Conservation (phyloP, 2,797 vertebrate species). For the Jordanella pulchra region DNA sequence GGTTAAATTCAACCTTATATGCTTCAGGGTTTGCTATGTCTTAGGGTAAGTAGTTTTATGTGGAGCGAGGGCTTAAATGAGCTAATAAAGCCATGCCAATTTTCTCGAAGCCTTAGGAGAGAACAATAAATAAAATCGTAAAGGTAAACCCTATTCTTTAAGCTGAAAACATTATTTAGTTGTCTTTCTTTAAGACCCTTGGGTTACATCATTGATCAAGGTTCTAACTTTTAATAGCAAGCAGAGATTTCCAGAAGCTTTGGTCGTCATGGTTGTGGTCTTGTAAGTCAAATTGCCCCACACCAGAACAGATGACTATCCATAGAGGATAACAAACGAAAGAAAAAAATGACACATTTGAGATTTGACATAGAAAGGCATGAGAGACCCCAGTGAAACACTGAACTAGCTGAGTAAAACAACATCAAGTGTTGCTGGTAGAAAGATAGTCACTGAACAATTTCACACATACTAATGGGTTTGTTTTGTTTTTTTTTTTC, state of each 20-base stretch:
- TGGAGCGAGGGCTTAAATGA: conserved; percentile 32
- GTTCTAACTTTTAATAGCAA: conserved; percentile 65
- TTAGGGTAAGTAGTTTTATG: conserved; percentile 36
- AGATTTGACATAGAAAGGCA: conserved; percentile 15
- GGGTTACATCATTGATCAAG: conserved; percentile 55
- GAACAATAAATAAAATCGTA: conserved; percentile 60
- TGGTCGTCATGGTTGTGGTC: conserved; percentile 28
- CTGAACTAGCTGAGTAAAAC: conserved; percentile 9
- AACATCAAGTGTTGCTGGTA: conserved; percentile 2
- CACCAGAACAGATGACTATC: conserved; percentile 36
- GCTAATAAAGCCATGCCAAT: conserved; percentile 48
- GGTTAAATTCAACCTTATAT: conserved; percentile 52
- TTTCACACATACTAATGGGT: not conserved
- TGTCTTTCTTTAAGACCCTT: conserved; percentile 39
- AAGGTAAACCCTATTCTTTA: conserved; percentile 54
- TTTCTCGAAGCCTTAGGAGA: conserved; percentile 40
- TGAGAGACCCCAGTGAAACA: conserved; percentile 24
- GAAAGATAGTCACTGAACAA: not conserved
- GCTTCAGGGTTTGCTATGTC: conserved; percentile 60
- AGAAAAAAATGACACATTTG: conserved; percentile 20
- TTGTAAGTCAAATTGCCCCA: conserved; percentile 44
- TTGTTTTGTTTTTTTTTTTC: conserved; percentile 4
- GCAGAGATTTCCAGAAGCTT: conserved; percentile 52
- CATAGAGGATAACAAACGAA: not conserved
- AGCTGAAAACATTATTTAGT: conserved; percentile 60